Base-by-base conservation (phyloP, 2,888 invertebrate species). In the Rugalucina vietnamica region DNA sequence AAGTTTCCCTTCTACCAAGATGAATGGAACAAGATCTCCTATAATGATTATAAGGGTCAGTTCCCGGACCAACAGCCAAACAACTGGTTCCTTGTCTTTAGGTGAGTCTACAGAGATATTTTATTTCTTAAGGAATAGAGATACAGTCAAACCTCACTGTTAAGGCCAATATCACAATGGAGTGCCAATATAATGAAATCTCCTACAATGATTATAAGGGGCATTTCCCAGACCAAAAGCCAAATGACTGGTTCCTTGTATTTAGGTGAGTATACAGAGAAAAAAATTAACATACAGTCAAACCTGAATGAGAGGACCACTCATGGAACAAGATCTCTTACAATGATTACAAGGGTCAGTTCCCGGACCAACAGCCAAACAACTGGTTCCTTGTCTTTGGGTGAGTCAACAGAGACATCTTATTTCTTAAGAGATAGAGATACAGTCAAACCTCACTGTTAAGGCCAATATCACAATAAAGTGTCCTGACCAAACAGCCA, bases 281-380 rank as follows among this genome's bases (percentile, higher is more conserved):
- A n/a, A n/a, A n/a, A n/a, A n/a, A n/a, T n/a, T n/a, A n/a, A n/a
- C n/a, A n/a, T n/a, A n/a, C n/a, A n/a, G n/a, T n/a, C n/a, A n/a
- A n/a, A n/a, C n/a, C n/a, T n/a, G n/a, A n/a, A n/a, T n/a, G n/a
- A n/a, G n/a, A n/a, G n/a, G n/a, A n/a, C n/a, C n/a, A n/a, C n/a
- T n/a, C n/a, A n/a, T 95, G 95, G 95, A 95, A 94, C 89, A 94
- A 94, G 88, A 94, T 95, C 32, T 93, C 93, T 0, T 95, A 93
- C 85, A 89, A 91, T 72, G 95, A 95, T 82, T 95, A 95, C 86
- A 90, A 91, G 57, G 95, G 95, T 1, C 82, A 82, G 32, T 94
- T 91, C 82, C 92, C 93, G 32, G 95, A 95, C 54, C 95, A 95
- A 84, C 90, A 94, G 10, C 91, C 94, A 0, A 92, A 93, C 83